Base-by-base conservation (phyloP, 2,888 invertebrate genomes). In the Venusia cambrica region DNA sequence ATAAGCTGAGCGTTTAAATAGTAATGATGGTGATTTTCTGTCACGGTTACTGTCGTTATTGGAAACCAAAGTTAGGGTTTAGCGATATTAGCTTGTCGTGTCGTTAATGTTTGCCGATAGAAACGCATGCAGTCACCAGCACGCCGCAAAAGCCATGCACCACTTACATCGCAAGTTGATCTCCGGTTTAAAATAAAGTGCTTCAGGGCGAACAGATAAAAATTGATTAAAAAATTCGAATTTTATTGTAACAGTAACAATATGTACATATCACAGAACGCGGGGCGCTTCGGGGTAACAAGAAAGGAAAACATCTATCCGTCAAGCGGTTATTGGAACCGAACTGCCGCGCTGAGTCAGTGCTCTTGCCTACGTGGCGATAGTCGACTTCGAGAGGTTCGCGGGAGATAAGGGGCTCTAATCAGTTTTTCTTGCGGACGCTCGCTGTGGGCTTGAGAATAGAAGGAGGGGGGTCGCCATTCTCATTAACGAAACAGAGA, bases 401-500 rank as follows among this genome's bases (percentile, higher is more conserved):
- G 65, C 62, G 54, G 57, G 51, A 7, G 61, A 54, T 49, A 51
- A 57, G 58, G 44, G 52, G 54, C 46, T 54, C 54, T 60, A 57
- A 65, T 80, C 75, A 83, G 77, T 84, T 76, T 78, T 78, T 87
- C 80, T 84, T 85, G 73, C 84, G 84, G 68, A 85, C 80, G 74
- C 85, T 87, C 68, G 77, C 80, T 60, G 78, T 77, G 61, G 84
- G 73, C 70, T 84, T 81, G 73, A 87, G 84, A 68, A 87, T 83
- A 48, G 87, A 81, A 57, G 87, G 83, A 63, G 87, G 85, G 51
- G 81, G 83, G 66, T 87, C 87, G 58, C 87, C 87, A 58, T 88
- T 87, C 65, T 89, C 88, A 58, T 88, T 88, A 61, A 87, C 74
- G 74, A 92, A 89, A 89, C 93, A 92, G 76, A 95, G 88, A 43